Percentiles rank a stretch among this genome's conserved stretches.
phyloP scores from a whole-genome alignment of 1,140 invertebrate species.

The Leptopilina boulardi region DNA sequence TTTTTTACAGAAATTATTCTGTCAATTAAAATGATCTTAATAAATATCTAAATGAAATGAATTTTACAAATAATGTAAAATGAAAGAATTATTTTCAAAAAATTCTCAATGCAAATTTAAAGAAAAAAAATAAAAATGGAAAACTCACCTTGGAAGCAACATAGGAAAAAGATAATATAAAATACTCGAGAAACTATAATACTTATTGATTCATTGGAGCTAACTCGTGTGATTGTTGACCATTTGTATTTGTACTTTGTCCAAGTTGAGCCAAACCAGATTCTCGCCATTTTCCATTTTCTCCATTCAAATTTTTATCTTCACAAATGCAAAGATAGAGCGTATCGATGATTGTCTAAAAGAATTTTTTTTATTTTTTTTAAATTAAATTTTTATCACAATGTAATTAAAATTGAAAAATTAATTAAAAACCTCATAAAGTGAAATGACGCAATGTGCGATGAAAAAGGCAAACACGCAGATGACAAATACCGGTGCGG shows the following conservation, averaged over 20 bases:
- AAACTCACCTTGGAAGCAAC: constrained; percentile 38
- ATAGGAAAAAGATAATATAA: background rate
- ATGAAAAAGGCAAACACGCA: constrained; percentile 94
- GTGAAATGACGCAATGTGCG: constrained; percentile 92
- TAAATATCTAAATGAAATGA: too few species aligned
- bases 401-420: constrained; percentile 40
- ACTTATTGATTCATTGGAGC: constrained; percentile 69
- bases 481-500: constrained; percentile 91
- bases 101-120: background rate
- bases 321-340: constrained; percentile 96
- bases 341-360: constrained; percentile 95
- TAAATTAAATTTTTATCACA: too few species aligned
- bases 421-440: constrained; percentile 87
- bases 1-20: too few species aligned
- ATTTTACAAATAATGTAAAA: background rate
- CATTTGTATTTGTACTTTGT: constrained; percentile 64
- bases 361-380: constrained; percentile 52
- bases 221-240: constrained; percentile 72
- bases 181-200: background rate
- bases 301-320: constrained; percentile 81
- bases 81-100: background rate
- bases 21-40: too few species aligned
- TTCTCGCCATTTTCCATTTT: constrained; percentile 80
- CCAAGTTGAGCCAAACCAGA: constrained; percentile 79
- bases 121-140: constrained; percentile 32